Percentiles rank a stretch among this genome's conserved stretches.
phyloP scores from a whole-genome alignment of 2,113 vertebrate genomes.

The Sceloporus tristichus region DNA sequence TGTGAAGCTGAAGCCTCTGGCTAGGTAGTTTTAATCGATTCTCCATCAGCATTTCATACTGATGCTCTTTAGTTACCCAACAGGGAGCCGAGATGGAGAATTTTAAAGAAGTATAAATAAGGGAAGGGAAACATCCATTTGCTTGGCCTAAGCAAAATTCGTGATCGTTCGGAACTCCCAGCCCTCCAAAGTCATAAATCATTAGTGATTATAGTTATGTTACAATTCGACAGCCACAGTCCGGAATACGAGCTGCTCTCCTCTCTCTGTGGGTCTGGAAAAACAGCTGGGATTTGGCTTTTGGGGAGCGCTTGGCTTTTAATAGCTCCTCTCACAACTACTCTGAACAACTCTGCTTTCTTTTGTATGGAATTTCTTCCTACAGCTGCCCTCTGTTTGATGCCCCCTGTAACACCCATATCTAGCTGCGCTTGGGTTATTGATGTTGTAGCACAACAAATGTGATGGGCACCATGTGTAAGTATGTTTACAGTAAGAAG shows the following conservation, averaged over 20 bases:
- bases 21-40: rapidly evolving
- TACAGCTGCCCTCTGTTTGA: background rate
- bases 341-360: background rate
- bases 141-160: background rate
- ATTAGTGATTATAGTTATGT: background rate
- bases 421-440: no score
- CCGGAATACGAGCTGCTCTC: background rate
- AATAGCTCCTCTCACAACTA: background rate
- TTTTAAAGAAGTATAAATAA: background rate
- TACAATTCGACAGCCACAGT: background rate
- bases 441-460: no score
- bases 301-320: background rate
- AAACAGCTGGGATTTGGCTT: background rate
- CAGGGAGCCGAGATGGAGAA: background rate
- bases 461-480: no score
- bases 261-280: background rate
- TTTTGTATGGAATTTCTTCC: background rate
- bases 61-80: background rate
- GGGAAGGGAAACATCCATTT: background rate
- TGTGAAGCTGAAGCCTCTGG: rapidly evolving
- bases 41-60: rapidly evolving
- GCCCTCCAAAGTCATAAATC: background rate
- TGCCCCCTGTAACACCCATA: background rate
- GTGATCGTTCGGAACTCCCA: background rate
- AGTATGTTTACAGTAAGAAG: no score